Evolutionary conservation across 1,140 invertebrate genomes (phyloP).

Genomic region (Phthorimaea operculella): DNA sequence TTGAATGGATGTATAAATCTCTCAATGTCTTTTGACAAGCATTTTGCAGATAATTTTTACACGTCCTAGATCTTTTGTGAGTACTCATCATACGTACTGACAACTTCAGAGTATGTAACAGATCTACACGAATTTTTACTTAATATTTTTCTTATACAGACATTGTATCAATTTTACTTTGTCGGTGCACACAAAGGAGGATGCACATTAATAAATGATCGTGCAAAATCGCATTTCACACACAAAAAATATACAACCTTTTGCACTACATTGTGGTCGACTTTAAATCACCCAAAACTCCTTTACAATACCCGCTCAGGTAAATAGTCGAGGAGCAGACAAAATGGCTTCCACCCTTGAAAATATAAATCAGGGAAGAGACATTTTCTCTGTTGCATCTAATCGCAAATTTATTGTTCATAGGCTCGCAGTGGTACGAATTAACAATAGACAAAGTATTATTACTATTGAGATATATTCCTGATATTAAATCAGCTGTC

Average conservation of each 20-base stretch:
- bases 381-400: constrained; percentile 50
- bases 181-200: constrained; percentile 37
- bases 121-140: too few relatives aligned
- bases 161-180: constrained; percentile 11
- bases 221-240: constrained; percentile 47
- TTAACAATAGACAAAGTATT: constrained; percentile 63
- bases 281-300: constrained; percentile 45
- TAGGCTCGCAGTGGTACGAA: constrained; percentile 50
- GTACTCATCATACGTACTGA: too few relatives aligned
- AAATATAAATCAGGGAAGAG: constrained; percentile 46
- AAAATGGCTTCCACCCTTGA: constrained; percentile 43
- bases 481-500: constrained; percentile 38
- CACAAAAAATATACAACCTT: constrained; percentile 37
- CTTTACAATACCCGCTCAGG: constrained; percentile 47
- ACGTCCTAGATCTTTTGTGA: too few relatives aligned
- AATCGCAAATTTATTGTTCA: constrained; percentile 67
- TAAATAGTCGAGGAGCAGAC: constrained; percentile 39
- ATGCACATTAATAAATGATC: constrained; percentile 33
- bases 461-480: constrained; percentile 48
- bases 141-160: too few relatives aligned
- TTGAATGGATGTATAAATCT: too few relatives aligned
- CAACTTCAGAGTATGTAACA: too few relatives aligned
- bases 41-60: too few relatives aligned
- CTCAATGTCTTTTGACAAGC: too few relatives aligned
- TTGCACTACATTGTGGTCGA: constrained; percentile 51